Conservation (phyloP, 2,113 vertebrate species). For the Podocnemis expansa region DNA sequence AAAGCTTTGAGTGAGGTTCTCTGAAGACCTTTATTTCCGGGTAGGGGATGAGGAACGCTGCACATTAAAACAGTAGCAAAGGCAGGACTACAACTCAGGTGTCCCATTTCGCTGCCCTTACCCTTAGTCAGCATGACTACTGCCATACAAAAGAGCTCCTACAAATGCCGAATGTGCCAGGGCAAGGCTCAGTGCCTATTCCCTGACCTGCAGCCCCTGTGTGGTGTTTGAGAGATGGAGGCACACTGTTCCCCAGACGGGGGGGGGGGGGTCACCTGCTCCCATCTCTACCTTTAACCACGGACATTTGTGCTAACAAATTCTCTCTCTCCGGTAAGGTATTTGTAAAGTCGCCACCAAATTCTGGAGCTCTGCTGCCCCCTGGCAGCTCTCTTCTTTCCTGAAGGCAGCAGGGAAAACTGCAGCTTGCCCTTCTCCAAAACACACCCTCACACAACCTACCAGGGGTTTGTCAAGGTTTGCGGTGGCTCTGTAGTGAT, state of each 20-base stretch:
- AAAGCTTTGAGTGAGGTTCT: neutral
- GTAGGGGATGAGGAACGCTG: neutral
- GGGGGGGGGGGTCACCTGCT: too few species aligned
- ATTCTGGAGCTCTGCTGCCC: conserved; percentile 62
- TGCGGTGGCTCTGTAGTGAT: neutral
- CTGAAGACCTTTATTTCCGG: neutral
- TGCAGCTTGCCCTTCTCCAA: neutral
- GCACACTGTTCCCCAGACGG: neutral
- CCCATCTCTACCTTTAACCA: neutral
- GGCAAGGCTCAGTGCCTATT: neutral
- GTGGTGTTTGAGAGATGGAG: neutral
- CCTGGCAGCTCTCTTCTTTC: conserved; percentile 29
- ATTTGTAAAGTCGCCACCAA: neutral
- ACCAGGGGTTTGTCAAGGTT: neutral
- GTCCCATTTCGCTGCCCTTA: neutral
- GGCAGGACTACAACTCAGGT: neutral
- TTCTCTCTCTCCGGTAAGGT: neutral
- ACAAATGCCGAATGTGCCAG: neutral
- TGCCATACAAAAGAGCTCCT: neutral
- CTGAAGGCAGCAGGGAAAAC: neutral
- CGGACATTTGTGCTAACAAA: neutral
- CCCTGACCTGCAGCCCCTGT: neutral
- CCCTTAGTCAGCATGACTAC: neutral
- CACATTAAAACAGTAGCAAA: neutral
- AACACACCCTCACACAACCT: neutral